Evolutionary conservation across 2,113 vertebrate genomes (phyloP).

Genomic region (Oryzias javanicus): DNA sequence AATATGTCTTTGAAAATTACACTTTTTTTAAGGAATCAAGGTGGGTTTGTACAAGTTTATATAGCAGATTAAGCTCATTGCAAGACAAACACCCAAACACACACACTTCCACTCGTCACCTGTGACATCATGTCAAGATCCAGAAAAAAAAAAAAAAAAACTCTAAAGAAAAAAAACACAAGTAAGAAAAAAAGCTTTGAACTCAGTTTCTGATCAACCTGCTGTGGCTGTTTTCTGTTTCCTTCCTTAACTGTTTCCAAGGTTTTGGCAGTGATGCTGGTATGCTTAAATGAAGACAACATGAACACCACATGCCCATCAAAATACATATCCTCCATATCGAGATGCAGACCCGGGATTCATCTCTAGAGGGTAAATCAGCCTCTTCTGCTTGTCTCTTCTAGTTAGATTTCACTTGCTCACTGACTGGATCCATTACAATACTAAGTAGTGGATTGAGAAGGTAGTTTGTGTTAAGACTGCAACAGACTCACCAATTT

Average conservation of each 20-base stretch:
- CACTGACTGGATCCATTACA: constrained; percentile 14
- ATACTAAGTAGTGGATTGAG: constrained; percentile 6
- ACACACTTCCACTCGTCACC: too few relatives aligned
- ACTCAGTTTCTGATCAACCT: constrained; percentile 72
- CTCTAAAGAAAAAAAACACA: constrained; percentile 12
- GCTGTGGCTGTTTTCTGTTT: constrained; percentile 74
- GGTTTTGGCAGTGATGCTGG: constrained; percentile 61
- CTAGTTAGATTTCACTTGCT: constrained; percentile 55
- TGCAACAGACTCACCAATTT: too few relatives aligned
- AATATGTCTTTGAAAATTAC: too few relatives aligned
- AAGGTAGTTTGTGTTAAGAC: too few relatives aligned
- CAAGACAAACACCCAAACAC: too few relatives aligned
- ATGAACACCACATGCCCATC: constrained; percentile 59
- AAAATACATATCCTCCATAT: constrained; percentile 41
- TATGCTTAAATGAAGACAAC: constrained; percentile 64
- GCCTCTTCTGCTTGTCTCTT: constrained; percentile 55
- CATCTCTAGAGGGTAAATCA: constrained; percentile 40
- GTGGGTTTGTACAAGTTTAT: too few relatives aligned
- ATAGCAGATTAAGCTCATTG: too few relatives aligned
- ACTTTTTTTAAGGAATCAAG: too few relatives aligned
- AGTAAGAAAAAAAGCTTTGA: constrained; percentile 55
- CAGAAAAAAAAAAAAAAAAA: constrained; percentile 57
- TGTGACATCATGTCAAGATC: too few relatives aligned
- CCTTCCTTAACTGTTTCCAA: constrained; percentile 60
- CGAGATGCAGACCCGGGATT: constrained; percentile 28